phyloP scores from a whole-genome alignment of 1,140 invertebrate genomes.

The Acyrthosiphon pisum region DNA sequence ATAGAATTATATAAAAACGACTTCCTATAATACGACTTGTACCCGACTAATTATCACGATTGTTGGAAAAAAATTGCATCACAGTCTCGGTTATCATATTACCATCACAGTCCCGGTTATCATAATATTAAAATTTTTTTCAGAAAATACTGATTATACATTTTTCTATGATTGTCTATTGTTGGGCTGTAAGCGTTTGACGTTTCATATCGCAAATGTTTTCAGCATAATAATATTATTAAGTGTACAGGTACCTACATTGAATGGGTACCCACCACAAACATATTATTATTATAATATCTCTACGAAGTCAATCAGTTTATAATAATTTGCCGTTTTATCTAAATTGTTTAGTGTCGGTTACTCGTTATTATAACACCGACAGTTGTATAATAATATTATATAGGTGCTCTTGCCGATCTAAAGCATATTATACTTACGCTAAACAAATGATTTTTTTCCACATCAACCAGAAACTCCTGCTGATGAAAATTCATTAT shows the following conservation, averaged over 20 bases:
- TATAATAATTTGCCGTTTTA: background rate
- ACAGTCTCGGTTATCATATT: background rate
- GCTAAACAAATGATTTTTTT: background rate
- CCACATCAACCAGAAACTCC: background rate
- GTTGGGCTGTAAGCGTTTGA: background rate
- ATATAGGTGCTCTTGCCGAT: background rate
- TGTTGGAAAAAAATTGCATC: background rate
- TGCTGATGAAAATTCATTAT: constrained; percentile 20
- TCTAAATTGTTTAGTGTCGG: background rate
- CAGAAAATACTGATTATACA: background rate
- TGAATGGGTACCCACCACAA: no score
- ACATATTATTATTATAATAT: background rate
- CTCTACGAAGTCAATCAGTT: background rate
- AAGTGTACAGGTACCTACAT: background rate
- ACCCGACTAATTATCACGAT: background rate
- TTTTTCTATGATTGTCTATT: background rate
- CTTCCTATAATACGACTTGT: background rate
- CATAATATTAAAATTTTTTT: background rate
- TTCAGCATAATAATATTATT: background rate
- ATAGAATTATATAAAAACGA: no score
- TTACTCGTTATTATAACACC: background rate
- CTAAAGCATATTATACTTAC: background rate
- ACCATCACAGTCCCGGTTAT: background rate
- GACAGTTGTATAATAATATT: no score
- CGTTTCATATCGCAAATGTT: background rate